A percentile compares a stretch with the other conserved stretches of the same genome.
These are phyloP conservation scores for Hirtodrosophila confusa DNA, from an alignment of 2,888 invertebrate genomes.

Conservation along the genomic window DNA sequence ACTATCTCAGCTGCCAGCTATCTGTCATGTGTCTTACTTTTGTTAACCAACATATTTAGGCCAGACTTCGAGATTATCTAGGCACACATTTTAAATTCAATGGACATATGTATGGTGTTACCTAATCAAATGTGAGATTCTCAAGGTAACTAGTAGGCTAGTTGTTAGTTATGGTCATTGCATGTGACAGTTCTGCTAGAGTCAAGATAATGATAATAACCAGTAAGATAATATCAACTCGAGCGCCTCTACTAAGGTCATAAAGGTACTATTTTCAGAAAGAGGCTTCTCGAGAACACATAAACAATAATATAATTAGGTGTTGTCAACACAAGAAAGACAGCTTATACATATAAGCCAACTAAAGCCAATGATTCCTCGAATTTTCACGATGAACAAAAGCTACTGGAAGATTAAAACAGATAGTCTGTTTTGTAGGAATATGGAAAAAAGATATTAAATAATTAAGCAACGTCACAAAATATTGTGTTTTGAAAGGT, in stretches of 20 bases:
- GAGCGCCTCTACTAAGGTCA: not conserved
- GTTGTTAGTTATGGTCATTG: not conserved
- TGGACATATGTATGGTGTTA: constrained; percentile 1
- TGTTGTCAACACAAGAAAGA: not conserved
- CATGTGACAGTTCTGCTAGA: constrained; percentile 1
- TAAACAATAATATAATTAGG: not conserved
- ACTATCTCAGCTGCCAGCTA: too few species aligned
- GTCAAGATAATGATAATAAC: constrained; percentile 9
- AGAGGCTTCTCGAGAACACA: not conserved
- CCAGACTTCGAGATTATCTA: constrained; percentile 9
- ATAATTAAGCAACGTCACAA: too few species aligned
- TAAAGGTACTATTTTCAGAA: not conserved
- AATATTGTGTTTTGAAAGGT: too few species aligned
- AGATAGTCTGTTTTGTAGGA: too few species aligned
- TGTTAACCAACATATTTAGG: constrained; percentile 6
- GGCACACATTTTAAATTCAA: constrained; percentile 2
- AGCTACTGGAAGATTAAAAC: too few species aligned
- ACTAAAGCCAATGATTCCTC: not conserved
- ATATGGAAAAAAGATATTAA: too few species aligned
- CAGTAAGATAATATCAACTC: not conserved
- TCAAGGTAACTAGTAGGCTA: not conserved
- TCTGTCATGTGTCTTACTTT: not conserved
- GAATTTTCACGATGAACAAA: not conserved
- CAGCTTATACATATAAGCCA: not conserved
- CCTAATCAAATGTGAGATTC: constrained; percentile 8